Evolutionary conservation across 2,888 invertebrate species (phyloP).

Genomic region (Caenorhabditis zanzibari): DNA sequence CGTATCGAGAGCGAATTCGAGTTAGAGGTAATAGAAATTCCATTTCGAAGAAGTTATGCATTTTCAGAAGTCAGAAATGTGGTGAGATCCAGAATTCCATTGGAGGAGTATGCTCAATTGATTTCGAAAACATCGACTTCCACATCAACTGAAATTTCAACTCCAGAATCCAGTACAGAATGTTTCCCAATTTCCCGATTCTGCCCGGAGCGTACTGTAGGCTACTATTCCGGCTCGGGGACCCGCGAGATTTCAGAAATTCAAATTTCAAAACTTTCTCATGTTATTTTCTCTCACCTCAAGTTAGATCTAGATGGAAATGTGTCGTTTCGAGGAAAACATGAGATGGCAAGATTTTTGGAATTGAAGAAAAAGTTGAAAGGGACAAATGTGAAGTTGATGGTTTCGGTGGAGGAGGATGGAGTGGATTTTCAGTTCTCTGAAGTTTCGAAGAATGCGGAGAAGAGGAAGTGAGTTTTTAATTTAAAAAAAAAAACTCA

Average conservation of each 20-base stretch:
- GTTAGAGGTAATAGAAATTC: background rate
- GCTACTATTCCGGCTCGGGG: background rate
- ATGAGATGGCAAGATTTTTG: slow-evolving; percentile 2
- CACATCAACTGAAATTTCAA: background rate
- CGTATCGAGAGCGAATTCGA: background rate
- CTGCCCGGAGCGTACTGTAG: background rate
- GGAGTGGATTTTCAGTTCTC: background rate
- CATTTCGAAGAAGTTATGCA: background rate
- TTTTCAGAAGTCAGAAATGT: background rate
- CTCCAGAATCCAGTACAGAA: background rate
- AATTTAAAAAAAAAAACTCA: too few relatives aligned
- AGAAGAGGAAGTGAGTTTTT: slow-evolving; percentile 5
- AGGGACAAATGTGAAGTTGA: background rate
- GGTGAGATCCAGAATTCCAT: background rate
- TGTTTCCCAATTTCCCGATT: background rate
- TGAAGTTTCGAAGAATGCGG: background rate
- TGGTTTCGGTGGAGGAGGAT: slow-evolving; percentile 9
- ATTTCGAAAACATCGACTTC: too few relatives aligned
- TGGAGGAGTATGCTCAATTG: too few relatives aligned
- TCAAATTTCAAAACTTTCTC: background rate
- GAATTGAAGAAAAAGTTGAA: background rate
- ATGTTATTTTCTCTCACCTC: background rate
- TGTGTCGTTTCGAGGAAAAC: background rate
- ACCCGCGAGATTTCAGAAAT: background rate
- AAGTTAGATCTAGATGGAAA: background rate